Base-by-base conservation (phyloP, 2,113 vertebrate species). In the Neopipo cinnamomea region DNA sequence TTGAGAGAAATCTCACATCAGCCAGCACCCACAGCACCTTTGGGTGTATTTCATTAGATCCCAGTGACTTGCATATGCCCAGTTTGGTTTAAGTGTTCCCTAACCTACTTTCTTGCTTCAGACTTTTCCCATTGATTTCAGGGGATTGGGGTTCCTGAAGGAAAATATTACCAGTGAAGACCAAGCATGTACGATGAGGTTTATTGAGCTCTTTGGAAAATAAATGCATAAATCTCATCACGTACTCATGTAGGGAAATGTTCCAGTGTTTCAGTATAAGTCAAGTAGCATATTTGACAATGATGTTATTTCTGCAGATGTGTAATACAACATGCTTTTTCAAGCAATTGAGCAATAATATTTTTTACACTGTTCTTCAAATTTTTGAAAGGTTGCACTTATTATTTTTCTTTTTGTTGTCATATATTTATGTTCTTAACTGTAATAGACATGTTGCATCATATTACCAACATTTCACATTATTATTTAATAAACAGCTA, bases 191-290 rank as follows among this genome's bases (percentile, higher is more conserved):
- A 42, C 58, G 55, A 23, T 68, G 24, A 85, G 18, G 25, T 76
- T 91, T 95, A 73, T 82, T 63, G 59, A 93, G 46, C n/a, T 83
- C 42, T 93, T 80, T 85, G 66, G 47, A 86, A 86, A 92, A 86
- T 17, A 81, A 92, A 86, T 58, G 58, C 39, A 42, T 62, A 86
- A 91, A 94, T 86, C 58, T 93, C 55, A 55, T 31, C 33, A 6
- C 11, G 12, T 53, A 55, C 44, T 84, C 23, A 35, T 41, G 22
- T 20, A 88, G 53, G 18, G 89, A 96, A 89, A 89, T 50, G 14
- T 87, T 74, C 39, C 14, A 14, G 44, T 52, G 16, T 62, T 91
- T 83, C 68, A 67, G 12, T 17, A 12, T 61, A 79, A 87, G 28
- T 41, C 66, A 80, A 91, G 37, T 27, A 75, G n/a, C 33, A 27